Evolutionary conservation across 2,797 vertebrate genomes (phyloP), one percentile per base, ranked within the genome.

Genomic region (Dendrocincla fuliginosa): DNA sequence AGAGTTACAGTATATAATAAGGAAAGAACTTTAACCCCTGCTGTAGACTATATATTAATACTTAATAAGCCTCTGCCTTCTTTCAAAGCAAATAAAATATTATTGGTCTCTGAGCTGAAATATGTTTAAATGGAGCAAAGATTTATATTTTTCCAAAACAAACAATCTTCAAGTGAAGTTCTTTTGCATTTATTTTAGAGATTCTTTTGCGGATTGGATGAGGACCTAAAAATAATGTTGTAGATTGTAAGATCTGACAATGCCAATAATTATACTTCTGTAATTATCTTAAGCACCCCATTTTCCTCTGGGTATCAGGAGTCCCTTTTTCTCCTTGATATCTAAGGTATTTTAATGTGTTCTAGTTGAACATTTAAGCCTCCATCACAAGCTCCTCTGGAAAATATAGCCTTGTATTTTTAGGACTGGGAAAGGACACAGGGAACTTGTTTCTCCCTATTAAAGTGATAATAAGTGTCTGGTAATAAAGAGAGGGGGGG

Each of bases 61-160:
- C 65, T 92, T 74, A 90, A 90, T 82, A 82, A 82, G 35, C 47
- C 65, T 23, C 32, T 69, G 47, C 39, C 47, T 87, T 60, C 75
- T 81, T 77, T 87, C 47, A 33, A 59, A 46, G 41, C 56, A 65
- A 65, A 46, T 65, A 78, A 89, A 87, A 67, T 37, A 55, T 28
- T 87, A 67, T 41, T 28, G 44, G 35, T 92, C 47, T 70, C 87
- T 35, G 53, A 50, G 80, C 53, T 46, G 53, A 82, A 81, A 89
- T 87, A 55, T 28, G 28, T 46, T 73, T 52, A 73, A 84, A 81
- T 37, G 60, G 41, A 93, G 53, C 46, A 59, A 77, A 46, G 61
- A 81, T 85, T 88, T 74, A 46, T 85, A 25, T 85, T 90, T 90
- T 82, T 85, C 80, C 87, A 91, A 89, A 93, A 67, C 37, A 90